Evolutionary conservation across 1,140 invertebrate genomes (phyloP).

Genomic region (Aplysia californica): DNA sequence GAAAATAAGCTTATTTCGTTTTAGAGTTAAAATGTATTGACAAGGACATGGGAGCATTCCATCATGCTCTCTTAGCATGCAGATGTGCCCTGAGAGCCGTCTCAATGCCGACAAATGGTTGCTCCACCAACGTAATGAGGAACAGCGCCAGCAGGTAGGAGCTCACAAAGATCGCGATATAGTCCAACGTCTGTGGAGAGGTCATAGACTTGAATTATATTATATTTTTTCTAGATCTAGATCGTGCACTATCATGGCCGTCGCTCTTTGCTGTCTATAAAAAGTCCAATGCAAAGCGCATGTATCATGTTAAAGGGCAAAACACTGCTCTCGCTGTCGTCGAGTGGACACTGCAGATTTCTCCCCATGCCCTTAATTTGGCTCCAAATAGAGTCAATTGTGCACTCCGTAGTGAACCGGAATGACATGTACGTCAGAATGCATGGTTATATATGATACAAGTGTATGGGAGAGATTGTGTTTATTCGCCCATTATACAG

Average conservation of each 20-base stretch:
- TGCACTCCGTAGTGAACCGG: background rate
- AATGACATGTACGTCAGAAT: background rate
- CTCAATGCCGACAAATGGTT: slow-evolving; percentile 26
- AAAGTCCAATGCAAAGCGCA: background rate
- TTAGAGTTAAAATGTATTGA: background rate
- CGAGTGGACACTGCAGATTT: no score
- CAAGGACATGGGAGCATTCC: background rate
- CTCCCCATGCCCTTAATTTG: no score
- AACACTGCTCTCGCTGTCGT: background rate
- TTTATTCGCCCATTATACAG: background rate
- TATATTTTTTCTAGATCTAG: background rate
- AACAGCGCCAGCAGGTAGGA: background rate
- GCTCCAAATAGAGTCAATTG: no score
- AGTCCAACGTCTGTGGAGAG: slow-evolving; percentile 2
- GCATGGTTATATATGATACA: background rate
- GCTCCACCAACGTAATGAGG: slow-evolving; percentile 15
- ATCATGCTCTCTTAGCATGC: background rate
- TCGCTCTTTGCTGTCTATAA: no score
- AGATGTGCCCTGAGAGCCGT: background rate
- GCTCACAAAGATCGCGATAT: slow-evolving; percentile 4
- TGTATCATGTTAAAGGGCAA: background rate
- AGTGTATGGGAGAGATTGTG: background rate
- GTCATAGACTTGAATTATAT: background rate
- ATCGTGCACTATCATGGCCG: no score
- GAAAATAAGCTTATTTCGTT: background rate